These are phyloP conservation scores for Zonitis immaculata DNA, from an alignment of 2,888 invertebrate species.

Conservation along the genomic window DNA sequence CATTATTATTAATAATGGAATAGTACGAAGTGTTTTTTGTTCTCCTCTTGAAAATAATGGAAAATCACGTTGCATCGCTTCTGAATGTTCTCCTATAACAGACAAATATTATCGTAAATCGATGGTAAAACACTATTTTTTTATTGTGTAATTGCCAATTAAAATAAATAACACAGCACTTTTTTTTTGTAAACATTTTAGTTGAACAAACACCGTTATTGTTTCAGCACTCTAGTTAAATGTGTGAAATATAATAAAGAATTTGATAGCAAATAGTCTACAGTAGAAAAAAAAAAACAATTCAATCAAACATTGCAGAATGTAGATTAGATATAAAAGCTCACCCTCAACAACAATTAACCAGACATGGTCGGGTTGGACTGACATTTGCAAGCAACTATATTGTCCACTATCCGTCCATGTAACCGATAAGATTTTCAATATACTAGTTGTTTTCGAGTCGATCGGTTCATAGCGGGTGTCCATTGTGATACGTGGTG, in stretches of 20 bases:
- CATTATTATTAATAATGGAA: slow-evolving; percentile 1
- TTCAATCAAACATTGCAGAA: no score
- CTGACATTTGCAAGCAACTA: slow-evolving; percentile 61
- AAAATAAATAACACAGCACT: neutral
- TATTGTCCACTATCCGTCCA: slow-evolving; percentile 56
- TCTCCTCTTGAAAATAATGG: slow-evolving; percentile 22
- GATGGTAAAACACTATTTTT: slow-evolving; percentile 14
- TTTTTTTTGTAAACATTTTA: no score
- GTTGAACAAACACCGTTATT: no score
- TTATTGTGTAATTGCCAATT: neutral
- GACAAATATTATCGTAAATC: slow-evolving; percentile 30
- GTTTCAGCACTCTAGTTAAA: no score
- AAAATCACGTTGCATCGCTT: slow-evolving; percentile 63
- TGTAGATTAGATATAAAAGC: no score
- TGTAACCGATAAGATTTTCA: slow-evolving; percentile 58
- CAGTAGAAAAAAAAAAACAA: no score
- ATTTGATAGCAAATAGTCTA: no score
- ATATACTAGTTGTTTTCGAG: slow-evolving; percentile 55
- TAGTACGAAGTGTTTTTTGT: neutral
- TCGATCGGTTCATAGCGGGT: slow-evolving; percentile 55
- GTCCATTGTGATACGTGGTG: slow-evolving; percentile 60
- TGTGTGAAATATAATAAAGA: no score
- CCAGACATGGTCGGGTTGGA: slow-evolving; percentile 55
- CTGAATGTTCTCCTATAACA: slow-evolving; percentile 53
- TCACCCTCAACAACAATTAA: slow-evolving; percentile 64